Percentiles rank a stretch among this genome's conserved stretches.
These are phyloP conservation scores for Rhizoglyphus robini DNA, from an alignment of 1,140 invertebrate species.

Conservation along the genomic window DNA sequence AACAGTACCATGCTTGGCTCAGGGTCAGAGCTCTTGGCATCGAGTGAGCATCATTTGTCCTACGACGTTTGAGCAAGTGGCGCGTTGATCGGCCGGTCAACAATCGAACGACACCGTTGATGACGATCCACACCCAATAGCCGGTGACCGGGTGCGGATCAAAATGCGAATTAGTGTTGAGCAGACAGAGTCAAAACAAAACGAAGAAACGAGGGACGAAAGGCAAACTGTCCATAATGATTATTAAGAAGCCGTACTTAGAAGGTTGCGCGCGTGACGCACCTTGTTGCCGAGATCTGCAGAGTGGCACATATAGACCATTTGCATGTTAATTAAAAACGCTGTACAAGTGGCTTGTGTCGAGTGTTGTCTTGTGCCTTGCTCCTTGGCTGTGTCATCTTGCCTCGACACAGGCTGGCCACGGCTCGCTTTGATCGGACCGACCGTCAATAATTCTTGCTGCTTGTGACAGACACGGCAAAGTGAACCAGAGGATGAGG, in stretches of 20 bases:
- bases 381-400: not conserved
- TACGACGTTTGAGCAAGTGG: not conserved
- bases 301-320: slow-evolving; percentile 7
- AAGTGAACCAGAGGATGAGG: too few species aligned
- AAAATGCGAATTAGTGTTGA: slow-evolving; percentile 8
- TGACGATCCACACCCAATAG: not conserved
- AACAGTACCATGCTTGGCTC: too few species aligned
- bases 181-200: not conserved
- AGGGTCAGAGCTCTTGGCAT: too few species aligned
- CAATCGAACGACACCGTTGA: not conserved
- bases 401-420: not conserved
- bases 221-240: not conserved
- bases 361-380: not conserved
- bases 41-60: too few species aligned
- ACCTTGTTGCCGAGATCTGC: slow-evolving; percentile 2
- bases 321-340: slow-evolving; percentile 12
- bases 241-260: slow-evolving; percentile 10
- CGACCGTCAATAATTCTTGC: not conserved
- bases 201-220: not conserved
- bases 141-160: slow-evolving; percentile 10
- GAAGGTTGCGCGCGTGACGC: not conserved
- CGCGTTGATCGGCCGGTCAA: not conserved
- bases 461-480: not conserved
- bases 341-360: not conserved
- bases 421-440: not conserved